Evolutionary conservation across 1,140 invertebrate species (phyloP).

Genomic region (Leptinotarsa lineolata): DNA sequence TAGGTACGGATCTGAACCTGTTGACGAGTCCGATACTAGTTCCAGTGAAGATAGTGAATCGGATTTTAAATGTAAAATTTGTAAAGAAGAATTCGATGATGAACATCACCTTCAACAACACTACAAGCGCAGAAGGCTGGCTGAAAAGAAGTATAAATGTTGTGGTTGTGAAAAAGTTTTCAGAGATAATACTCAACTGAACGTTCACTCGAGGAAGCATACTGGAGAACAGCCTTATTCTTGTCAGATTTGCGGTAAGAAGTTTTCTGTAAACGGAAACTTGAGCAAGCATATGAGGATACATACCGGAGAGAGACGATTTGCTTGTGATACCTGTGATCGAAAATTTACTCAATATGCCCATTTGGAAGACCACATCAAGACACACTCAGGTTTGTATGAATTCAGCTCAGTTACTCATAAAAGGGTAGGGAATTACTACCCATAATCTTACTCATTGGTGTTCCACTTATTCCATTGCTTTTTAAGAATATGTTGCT

Average conservation of each 20-base stretch:
- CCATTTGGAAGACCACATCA: constrained; percentile 50
- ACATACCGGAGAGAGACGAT: constrained; percentile 49
- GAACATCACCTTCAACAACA: constrained; percentile 33
- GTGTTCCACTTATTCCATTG: too few species aligned
- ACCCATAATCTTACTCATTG: too few species aligned
- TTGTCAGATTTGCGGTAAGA: constrained; percentile 78
- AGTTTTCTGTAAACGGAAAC: constrained; percentile 52
- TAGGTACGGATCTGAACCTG: neutral
- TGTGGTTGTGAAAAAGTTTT: constrained; percentile 47
- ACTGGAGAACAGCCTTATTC: constrained; percentile 78
- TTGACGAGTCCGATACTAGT: neutral
- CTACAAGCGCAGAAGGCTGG: constrained; percentile 31
- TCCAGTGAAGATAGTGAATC: constrained; percentile 30
- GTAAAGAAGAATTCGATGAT: constrained; percentile 33
- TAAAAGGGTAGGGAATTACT: too few species aligned
- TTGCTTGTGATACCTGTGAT: constrained; percentile 46
- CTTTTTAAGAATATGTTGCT: too few species aligned
- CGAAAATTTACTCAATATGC: constrained; percentile 50
- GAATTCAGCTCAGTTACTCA: neutral
- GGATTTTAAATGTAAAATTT: constrained; percentile 38
- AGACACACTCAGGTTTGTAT: constrained; percentile 46
- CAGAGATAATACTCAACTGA: constrained; percentile 47
- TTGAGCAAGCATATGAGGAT: constrained; percentile 50
- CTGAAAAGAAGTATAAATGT: constrained; percentile 40
- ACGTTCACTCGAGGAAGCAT: constrained; percentile 60